These are phyloP conservation scores for Bradypodion ventrale DNA, from an alignment of 2,797 vertebrate species.

Conservation along the genomic window DNA sequence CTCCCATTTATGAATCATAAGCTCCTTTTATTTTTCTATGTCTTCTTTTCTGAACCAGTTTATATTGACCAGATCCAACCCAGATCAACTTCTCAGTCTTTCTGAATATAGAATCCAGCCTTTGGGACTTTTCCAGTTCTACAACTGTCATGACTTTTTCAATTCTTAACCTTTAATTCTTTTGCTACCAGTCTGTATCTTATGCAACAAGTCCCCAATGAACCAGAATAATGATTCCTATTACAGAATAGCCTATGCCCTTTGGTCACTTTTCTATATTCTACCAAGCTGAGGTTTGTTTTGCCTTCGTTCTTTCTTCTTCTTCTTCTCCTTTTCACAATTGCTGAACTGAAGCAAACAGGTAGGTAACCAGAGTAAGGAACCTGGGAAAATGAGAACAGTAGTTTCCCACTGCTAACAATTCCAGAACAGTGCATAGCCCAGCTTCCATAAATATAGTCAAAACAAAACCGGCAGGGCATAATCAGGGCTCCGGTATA, in stretches of 20 bases:
- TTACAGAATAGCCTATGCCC: constrained; percentile 19
- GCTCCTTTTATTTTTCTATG: not conserved
- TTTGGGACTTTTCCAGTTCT: not conserved
- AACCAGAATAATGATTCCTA: accelerated
- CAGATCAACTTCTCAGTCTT: not conserved
- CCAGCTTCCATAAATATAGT: constrained; percentile 37
- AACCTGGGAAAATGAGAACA: constrained; percentile 48
- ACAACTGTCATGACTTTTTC: not conserved
- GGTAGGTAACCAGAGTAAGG: constrained; percentile 37
- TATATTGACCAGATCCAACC: not conserved
- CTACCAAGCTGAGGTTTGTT: constrained; percentile 41
- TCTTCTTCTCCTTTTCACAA: constrained; percentile 3
- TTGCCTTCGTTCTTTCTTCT: not conserved
- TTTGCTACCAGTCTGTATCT: not conserved
- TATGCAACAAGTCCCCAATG: not conserved
- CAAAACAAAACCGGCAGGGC: constrained; percentile 55
- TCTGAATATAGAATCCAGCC: not conserved
- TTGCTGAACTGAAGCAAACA: constrained; percentile 24
- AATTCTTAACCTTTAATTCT: accelerated
- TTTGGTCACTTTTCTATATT: not conserved
- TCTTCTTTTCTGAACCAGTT: not conserved
- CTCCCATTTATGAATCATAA: not conserved
- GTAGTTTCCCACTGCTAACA: constrained; percentile 58
- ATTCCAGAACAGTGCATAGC: constrained; percentile 32
- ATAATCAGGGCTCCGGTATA: constrained; percentile 30